Evolutionary conservation across 2,888 invertebrate species (phyloP).

Genomic region (Aleiodes testaceus): DNA sequence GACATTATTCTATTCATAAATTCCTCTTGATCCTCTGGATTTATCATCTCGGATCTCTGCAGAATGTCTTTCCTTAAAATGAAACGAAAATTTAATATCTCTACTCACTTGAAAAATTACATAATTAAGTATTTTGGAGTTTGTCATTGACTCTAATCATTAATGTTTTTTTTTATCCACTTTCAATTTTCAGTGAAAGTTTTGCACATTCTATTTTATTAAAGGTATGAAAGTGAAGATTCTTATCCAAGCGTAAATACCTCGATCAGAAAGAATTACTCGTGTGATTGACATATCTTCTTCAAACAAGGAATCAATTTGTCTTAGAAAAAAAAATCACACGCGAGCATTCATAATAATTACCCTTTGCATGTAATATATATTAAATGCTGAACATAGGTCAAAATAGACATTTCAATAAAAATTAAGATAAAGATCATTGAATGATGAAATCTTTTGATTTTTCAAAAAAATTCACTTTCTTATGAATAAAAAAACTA

Average conservation of each 20-base stretch:
- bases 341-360: no score
- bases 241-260: not conserved
- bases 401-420: no score
- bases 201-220: not conserved
- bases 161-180: not conserved
- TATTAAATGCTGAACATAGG: no score
- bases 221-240: not conserved
- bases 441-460: no score
- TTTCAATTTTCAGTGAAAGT: not conserved
- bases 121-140: not conserved
- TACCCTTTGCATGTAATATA: no score
- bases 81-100: conserved; percentile 24
- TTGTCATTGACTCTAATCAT: not conserved
- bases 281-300: no score
- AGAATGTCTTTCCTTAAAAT: conserved; percentile 13
- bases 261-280: not conserved
- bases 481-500: no score
- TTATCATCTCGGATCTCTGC: conserved; percentile 4
- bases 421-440: no score
- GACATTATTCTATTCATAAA: conserved; percentile 40
- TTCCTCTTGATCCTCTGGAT: conserved; percentile 4
- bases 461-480: no score
- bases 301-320: no score
- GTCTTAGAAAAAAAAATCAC: no score
- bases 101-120: not conserved